Base-by-base conservation (phyloP, 2,113 vertebrate genomes). In the Perccottus glenii region DNA sequence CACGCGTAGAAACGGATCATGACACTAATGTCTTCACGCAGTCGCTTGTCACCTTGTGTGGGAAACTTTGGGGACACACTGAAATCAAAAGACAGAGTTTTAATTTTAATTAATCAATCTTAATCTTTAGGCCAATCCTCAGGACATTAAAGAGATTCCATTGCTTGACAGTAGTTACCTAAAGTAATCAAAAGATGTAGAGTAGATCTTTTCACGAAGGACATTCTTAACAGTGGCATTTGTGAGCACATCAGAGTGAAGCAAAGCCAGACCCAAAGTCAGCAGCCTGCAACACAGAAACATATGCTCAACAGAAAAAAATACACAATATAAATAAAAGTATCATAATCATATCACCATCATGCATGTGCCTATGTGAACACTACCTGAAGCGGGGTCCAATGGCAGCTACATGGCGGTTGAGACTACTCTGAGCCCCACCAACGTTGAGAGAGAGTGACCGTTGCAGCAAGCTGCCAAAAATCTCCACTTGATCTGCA, bases 161-260 rank as follows among this genome's bases (percentile, higher is more conserved):
- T n/a, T 4, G 6, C 11, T 14, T 6, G 2, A 35, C 35, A 32
- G 51, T 11, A 0, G 2, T 16, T 93, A 99, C 98, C 98, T 99
- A 93, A 99, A 99, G 82, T 99, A 99, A 87, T 99, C 98, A 65
- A 98, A 99, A 51, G 96, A 96, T 0, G 96, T 97, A 1, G 97
- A 99, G 59, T 99, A 99, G 84, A 99, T 97, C 92, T 99, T 99
- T 88, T 99, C 98, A 10, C 98, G 83, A n/a, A 99, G 94, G 47
- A 99, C 96, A 0, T 99, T 99, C 66, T 96, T 93, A 45, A 98
- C 94, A 16, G 97, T 99, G 44, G 96, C 92, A 4, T 98, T 98
- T 73, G 94, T 95, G 85, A 99, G 92, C 27, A 99, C 96, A 6
- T 99, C 98, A 0, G 97, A 96, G 40, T 99, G 98, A 9, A 99